Evolutionary conservation across 2,797 vertebrate species (phyloP).

Genomic region (Brachyalestes nurse): DNA sequence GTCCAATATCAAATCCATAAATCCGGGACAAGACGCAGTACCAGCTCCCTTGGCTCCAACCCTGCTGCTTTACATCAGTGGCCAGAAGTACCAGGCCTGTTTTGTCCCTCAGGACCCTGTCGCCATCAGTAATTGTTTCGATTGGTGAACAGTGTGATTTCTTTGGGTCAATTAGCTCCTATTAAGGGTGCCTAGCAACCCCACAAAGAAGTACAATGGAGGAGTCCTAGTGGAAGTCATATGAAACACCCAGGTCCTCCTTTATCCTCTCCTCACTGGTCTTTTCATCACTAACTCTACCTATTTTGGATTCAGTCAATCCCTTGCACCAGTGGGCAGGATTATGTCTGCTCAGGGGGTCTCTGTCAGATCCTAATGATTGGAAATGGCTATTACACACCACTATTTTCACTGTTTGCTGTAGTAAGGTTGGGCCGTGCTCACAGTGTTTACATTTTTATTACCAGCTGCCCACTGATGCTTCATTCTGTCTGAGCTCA

Average conservation of each 20-base stretch:
- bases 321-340: conserved; percentile 37
- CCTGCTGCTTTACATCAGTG: conserved; percentile 32
- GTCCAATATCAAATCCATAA: conserved; percentile 62
- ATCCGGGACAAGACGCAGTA: conserved; percentile 45
- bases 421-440: conserved; percentile 23
- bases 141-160: conserved; percentile 66
- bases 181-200: conserved; percentile 73
- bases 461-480: conserved; percentile 18
- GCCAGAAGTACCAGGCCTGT: conserved; percentile 29
- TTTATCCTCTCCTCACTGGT: conserved; percentile 18
- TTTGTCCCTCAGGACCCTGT: conserved; percentile 57
- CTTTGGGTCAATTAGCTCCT: conserved; percentile 63
- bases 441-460: conserved; percentile 8
- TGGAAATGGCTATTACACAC: conserved; percentile 24
- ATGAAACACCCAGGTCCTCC: conserved; percentile 36
- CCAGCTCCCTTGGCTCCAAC: conserved; percentile 30
- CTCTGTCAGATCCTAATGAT: conserved; percentile 55
- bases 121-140: conserved; percentile 62
- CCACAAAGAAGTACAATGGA: conserved; percentile 55
- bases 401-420: conserved; percentile 14
- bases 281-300: conserved; percentile 10
- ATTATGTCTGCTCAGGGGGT: conserved; percentile 53
- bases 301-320: conserved; percentile 53
- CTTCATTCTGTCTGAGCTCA: neutral
- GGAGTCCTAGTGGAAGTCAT: conserved; percentile 40